Conservation (phyloP, 2,113 vertebrate genomes). For the Malurus alboscapulatus region DNA sequence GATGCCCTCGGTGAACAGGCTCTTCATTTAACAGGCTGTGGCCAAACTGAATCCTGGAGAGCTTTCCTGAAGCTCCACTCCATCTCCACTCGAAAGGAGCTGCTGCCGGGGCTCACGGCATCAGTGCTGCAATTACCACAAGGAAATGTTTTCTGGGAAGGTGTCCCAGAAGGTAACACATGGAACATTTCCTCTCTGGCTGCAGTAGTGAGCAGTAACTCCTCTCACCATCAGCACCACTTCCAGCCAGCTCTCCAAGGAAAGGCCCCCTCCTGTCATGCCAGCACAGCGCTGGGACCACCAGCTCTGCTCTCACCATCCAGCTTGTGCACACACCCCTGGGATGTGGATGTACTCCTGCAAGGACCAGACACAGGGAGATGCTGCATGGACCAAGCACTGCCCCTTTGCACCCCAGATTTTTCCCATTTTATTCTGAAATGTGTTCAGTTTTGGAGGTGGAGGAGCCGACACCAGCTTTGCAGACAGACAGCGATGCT, state of each 20-base stretch:
- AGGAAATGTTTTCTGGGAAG: slow-evolving; percentile 15
- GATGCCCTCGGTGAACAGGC: not conserved
- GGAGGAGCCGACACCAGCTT: not conserved
- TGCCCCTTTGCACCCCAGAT: not conserved
- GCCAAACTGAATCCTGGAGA: not conserved
- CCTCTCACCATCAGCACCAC: not conserved
- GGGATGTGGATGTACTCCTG: not conserved
- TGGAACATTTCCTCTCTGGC: not conserved
- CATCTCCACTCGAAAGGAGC: not conserved
- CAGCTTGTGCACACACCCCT: not conserved
- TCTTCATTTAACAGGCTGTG: not conserved
- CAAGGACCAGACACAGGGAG: not conserved
- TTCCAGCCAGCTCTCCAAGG: not conserved
- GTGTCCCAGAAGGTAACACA: not conserved
- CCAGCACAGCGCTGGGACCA: not conserved
- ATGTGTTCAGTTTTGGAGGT: not conserved
- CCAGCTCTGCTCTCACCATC: not conserved
- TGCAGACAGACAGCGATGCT: not conserved
- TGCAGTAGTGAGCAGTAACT: not conserved
- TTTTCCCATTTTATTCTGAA: not conserved
- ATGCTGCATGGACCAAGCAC: not conserved
- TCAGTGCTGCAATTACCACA: not conserved
- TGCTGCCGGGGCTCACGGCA: not conserved
- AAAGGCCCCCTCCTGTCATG: not conserved
- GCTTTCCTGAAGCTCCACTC: not conserved